Percentiles rank a stretch among this genome's conserved stretches.
These are phyloP conservation scores for Tragulus kanchil DNA, from an alignment of 2,113 vertebrate species.

Conservation along the genomic window DNA sequence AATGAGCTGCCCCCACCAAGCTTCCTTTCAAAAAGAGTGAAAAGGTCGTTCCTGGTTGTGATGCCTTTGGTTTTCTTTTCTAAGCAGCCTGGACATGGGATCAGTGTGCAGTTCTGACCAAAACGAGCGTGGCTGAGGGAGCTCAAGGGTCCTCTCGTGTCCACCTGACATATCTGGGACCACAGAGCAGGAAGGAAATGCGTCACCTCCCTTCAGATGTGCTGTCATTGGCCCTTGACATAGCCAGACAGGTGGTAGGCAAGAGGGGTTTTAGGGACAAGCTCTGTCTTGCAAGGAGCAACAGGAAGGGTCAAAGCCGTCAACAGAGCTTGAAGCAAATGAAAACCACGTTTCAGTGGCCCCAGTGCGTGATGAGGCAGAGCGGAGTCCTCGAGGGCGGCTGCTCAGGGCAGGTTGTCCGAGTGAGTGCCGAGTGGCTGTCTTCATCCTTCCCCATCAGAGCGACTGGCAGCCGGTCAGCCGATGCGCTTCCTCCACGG, in stretches of 20 bases:
- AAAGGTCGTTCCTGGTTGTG: neutral
- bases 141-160: neutral
- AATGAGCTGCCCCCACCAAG: slow-evolving; percentile 46
- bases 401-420: neutral
- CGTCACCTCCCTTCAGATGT: neutral
- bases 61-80: slow-evolving; percentile 61
- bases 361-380: neutral
- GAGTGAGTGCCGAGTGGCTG: neutral
- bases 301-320: neutral
- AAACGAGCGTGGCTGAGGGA: slow-evolving; percentile 29
- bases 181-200: neutral
- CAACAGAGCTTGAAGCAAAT: neutral
- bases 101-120: neutral
- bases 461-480: neutral
- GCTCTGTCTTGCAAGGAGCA: neutral
- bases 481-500: neutral
- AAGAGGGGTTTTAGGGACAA: neutral
- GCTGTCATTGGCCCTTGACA: neutral
- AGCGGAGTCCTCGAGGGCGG: neutral
- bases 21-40: neutral
- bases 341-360: neutral
- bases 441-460: neutral
- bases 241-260: neutral
- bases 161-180: slow-evolving; percentile 37
- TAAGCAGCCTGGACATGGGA: slow-evolving; percentile 43